Evolutionary conservation across 2,888 invertebrate species (phyloP).

Genomic region (Venustoraphidia nigricollis): DNA sequence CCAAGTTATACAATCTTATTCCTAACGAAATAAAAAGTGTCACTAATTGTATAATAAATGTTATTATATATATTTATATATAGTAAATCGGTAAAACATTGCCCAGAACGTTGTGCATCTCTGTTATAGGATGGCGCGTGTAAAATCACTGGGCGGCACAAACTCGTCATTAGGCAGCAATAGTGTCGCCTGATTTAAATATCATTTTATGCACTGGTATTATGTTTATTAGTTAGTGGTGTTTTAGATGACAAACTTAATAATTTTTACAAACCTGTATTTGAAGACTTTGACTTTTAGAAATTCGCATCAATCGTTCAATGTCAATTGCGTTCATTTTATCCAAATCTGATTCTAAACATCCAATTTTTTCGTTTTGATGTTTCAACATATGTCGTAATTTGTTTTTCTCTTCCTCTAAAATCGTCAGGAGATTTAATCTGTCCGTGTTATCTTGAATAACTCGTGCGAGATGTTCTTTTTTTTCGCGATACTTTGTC

Average conservation of each 20-base stretch:
- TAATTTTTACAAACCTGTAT: conserved; percentile 20
- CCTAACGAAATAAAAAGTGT: too few relatives aligned
- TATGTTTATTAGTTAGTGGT: conserved; percentile 6
- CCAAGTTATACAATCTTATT: too few relatives aligned
- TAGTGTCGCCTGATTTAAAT: too few relatives aligned
- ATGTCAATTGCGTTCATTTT: conserved; percentile 24
- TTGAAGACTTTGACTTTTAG: conserved; percentile 24
- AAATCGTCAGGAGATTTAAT: conserved; percentile 33
- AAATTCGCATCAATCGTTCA: conserved; percentile 23
- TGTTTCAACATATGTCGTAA: conserved; percentile 26
- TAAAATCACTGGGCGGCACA: too few relatives aligned
- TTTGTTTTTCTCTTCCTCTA: conserved; percentile 35
- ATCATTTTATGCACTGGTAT: too few relatives aligned
- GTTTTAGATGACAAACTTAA: conserved; percentile 16
- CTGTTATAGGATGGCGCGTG: too few relatives aligned
- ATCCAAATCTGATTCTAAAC: conserved; percentile 18
- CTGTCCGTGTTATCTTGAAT: conserved; percentile 37
- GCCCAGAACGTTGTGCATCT: too few relatives aligned
- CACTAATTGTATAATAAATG: too few relatives aligned
- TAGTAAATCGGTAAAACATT: too few relatives aligned
- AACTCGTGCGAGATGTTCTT: conserved; percentile 27
- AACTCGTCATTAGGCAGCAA: too few relatives aligned
- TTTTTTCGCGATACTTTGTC: conserved; percentile 21
- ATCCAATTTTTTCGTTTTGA: conserved; percentile 22
- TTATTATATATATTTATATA: too few relatives aligned